These are phyloP conservation scores for Loxodonta africana DNA, from an alignment of 2,113 vertebrate species.

Conservation along the genomic window DNA sequence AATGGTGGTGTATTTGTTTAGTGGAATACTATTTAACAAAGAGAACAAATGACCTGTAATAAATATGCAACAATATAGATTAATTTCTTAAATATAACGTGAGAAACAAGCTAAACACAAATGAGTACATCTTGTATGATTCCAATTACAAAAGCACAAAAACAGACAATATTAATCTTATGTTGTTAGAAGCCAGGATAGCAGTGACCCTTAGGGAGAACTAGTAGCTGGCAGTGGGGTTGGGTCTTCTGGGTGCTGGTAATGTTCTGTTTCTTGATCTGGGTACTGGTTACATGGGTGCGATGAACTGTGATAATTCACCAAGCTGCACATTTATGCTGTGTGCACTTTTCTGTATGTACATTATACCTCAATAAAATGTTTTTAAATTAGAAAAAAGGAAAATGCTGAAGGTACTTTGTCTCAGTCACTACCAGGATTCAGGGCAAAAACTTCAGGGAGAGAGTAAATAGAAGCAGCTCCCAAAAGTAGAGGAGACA, in stretches of 20 bases:
- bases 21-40: neutral
- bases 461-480: neutral
- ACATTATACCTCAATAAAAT: neutral
- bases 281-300: neutral
- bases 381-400: neutral
- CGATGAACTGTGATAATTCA: neutral
- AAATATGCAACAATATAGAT: neutral
- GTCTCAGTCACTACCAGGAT: neutral
- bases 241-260: neutral
- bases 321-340: neutral
- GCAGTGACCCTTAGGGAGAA: neutral
- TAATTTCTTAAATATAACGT: constrained; percentile 26
- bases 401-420: neutral
- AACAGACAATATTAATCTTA: neutral
- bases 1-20: neutral
- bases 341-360: neutral
- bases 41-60: neutral
- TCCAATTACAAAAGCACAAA: constrained; percentile 4
- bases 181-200: neutral
- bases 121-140: neutral
- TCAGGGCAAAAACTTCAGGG: neutral
- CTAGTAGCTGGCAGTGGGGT: neutral
- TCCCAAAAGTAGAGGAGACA: neutral
- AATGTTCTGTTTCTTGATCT: neutral
- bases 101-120: neutral